Evolutionary conservation across 92 coral and sea anemone genomes (phyloP).

Genomic region (Siderastrea radians): DNA sequence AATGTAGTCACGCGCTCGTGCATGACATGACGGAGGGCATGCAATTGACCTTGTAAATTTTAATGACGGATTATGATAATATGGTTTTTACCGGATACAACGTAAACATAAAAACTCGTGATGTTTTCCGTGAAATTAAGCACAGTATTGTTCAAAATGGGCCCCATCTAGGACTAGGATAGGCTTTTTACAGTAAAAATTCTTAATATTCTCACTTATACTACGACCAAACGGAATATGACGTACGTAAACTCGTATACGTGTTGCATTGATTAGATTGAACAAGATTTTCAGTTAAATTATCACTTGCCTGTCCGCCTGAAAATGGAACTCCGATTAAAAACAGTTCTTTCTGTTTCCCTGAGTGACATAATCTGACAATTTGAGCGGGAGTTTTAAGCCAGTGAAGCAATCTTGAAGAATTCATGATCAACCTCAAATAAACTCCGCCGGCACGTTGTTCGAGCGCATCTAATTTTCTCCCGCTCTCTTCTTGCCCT

Average conservation of each 20-base stretch:
- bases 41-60: too few relatives aligned
- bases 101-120: neutral
- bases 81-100: neutral
- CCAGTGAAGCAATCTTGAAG: neutral
- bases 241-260: too few relatives aligned
- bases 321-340: slow-evolving; percentile 87
- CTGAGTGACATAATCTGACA: slow-evolving; percentile 1
- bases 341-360: slow-evolving; percentile 27
- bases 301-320: slow-evolving; percentile 81
- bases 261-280: too few relatives aligned
- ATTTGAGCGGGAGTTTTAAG: neutral
- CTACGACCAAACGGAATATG: too few relatives aligned
- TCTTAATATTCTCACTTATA: too few relatives aligned
- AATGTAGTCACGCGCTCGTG: too few relatives aligned
- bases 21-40: too few relatives aligned
- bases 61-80: too few relatives aligned
- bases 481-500: neutral
- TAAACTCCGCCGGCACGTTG: too few relatives aligned
- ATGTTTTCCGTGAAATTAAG: neutral
- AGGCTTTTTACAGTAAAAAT: too few relatives aligned
- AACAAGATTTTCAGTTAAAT: too few relatives aligned
- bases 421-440: neutral
- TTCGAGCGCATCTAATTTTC: neutral
- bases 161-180: too few relatives aligned
- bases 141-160: neutral